Evolutionary conservation across 1,140 invertebrate species (phyloP).

Genomic region (Anthonomus grandis): DNA sequence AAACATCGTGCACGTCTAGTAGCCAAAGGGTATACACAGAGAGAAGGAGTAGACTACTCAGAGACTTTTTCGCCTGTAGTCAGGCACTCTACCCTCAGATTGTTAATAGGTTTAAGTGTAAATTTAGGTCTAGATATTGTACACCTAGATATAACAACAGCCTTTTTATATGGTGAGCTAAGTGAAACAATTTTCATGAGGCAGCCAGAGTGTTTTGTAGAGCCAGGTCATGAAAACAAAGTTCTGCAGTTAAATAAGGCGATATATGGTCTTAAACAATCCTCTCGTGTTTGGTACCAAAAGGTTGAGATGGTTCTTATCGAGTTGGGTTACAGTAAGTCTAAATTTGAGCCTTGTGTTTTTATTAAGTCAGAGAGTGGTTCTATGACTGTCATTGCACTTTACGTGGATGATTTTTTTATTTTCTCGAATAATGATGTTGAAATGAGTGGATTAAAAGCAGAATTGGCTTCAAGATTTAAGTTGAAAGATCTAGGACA

Average conservation of each 20-base stretch:
- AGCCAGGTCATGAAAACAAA: slow-evolving; percentile 37
- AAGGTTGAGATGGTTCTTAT: slow-evolving; percentile 33
- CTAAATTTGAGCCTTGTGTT: slow-evolving; percentile 42
- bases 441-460: slow-evolving; percentile 26
- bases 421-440: slow-evolving; percentile 19
- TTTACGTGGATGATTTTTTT: slow-evolving; percentile 17
- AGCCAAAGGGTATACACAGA: too few relatives aligned
- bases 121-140: slow-evolving; percentile 32
- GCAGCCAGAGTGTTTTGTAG: slow-evolving; percentile 30
- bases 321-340: slow-evolving; percentile 35
- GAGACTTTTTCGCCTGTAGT: slow-evolving; percentile 34
- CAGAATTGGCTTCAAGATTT: slow-evolving; percentile 26
- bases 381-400: slow-evolving; percentile 33
- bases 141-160: slow-evolving; percentile 46
- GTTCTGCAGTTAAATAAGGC: slow-evolving; percentile 42
- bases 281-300: slow-evolving; percentile 37
- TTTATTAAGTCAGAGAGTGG: slow-evolving; percentile 35
- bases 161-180: slow-evolving; percentile 44
- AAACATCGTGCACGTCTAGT: slow-evolving; percentile 36
- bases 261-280: too few relatives aligned
- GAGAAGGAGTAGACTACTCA: slow-evolving; percentile 17
- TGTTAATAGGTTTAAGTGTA: slow-evolving; percentile 36
- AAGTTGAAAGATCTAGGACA: slow-evolving; percentile 38
- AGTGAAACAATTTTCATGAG: too few relatives aligned
- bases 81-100: slow-evolving; percentile 29